phyloP scores from a whole-genome alignment of 2,797 vertebrate genomes.

The Hapalemur alaotrensis region DNA sequence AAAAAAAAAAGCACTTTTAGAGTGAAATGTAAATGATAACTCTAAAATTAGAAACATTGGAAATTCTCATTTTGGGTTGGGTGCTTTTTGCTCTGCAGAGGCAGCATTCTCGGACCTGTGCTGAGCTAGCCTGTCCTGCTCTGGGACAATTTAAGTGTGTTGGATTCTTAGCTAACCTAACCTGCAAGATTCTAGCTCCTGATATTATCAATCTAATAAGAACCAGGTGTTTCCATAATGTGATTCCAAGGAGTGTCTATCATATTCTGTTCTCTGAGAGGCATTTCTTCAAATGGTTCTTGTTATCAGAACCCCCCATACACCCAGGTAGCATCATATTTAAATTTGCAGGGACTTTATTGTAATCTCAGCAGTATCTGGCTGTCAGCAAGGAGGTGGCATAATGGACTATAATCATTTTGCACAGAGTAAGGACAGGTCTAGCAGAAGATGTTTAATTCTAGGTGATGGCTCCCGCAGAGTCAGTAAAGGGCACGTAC shows the following conservation, averaged over 20 bases:
- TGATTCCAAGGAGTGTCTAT: conserved; percentile 41
- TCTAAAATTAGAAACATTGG: conserved; percentile 66
- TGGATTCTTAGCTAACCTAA: conserved; percentile 8
- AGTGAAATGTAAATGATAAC: conserved; percentile 63
- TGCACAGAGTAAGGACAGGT: conserved; percentile 89
- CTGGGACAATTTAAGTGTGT: background rate
- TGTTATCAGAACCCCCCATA: conserved; percentile 59
- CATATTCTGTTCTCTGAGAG: conserved; percentile 55
- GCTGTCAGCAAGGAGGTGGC: conserved; percentile 90
- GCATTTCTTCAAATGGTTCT: conserved; percentile 65
- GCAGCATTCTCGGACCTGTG: background rate
- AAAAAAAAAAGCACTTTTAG: background rate
- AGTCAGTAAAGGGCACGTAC: conserved; percentile 89
- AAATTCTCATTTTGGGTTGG: conserved; percentile 56
- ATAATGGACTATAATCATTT: conserved; percentile 93
- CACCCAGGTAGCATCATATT: conserved; percentile 72
- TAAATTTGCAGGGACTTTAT: conserved; percentile 83
- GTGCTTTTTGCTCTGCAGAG: conserved; percentile 15
- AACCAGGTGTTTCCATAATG: conserved; percentile 36
- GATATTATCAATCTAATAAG: conserved; percentile 57
- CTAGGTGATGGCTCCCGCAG: conserved; percentile 93
- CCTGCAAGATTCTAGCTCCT: background rate
- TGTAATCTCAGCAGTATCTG: conserved; percentile 87
- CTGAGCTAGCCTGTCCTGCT: background rate
- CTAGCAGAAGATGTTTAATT: conserved; percentile 91